Evolutionary conservation across 2,888 invertebrate genomes (phyloP), one percentile per base, ranked within the genome.

Genomic region (Drosophila anomelani): DNA sequence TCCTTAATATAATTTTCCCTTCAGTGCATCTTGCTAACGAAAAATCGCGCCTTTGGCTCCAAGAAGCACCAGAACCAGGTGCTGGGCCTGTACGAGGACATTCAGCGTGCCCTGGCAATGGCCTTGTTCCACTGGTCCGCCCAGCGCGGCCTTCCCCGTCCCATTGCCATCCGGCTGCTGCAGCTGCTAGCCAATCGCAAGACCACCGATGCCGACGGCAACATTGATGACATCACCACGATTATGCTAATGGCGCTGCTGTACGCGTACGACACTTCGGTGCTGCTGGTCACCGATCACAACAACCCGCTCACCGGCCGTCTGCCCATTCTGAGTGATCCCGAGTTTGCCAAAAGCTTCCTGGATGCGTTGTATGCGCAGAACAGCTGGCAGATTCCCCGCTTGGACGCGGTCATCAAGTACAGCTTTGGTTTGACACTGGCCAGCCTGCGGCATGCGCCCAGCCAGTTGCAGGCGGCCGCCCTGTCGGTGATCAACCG

Each of bases 11-110:
- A 1, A 15, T 26, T 12, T n/a, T 3, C 9, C 9, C 29, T 53
- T 0, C 32, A 95, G 92, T 93, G 97, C 78, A 96, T 96, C 78
- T 92, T 96, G 81, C 93, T 99, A 61, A 97, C 98, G 89, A 94
- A 95, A 85, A 97, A 98, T 93, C 94, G 98, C 54, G 99, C 98
- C 0, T 93, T 99, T 38, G 99, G 98, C 7, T 96, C 97, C 15
- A 95, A 96, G 9, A 95, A 95, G 78, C 98, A 99, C 92, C 95
- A 97, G 81, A 95, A 96, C 62, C 95, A 96, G 92, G 95, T 97
- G 0, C 93, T 95, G 56, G 95, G 95, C 85, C 93, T 97, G 47
- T 97, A 96, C 85, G 95, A 95, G 72, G 95, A 96, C 66, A 96
- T 96, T 46, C 94, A 96, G 90, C 94, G 90, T 39, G 89, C 91